Base-by-base conservation (phyloP, 2,797 vertebrate genomes). In the Erithacus rubecula region DNA sequence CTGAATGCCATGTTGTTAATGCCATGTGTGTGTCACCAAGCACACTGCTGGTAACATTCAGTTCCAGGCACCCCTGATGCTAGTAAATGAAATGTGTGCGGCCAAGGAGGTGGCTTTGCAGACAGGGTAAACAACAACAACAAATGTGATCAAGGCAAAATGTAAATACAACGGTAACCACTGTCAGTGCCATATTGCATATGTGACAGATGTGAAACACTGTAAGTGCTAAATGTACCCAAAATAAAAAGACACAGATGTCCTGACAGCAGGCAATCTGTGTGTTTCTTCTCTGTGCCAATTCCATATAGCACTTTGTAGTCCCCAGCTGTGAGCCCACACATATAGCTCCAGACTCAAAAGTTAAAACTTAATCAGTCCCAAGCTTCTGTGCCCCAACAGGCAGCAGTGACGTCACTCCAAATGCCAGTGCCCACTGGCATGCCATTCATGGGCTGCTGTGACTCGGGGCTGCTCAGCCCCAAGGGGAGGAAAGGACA, bases 161-260 rank as follows among this genome's bases (percentile, higher is more conserved):
- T 94, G 93, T 96, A 96, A 96, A 95, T 94, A 90, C 10, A 87
- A 92, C 18, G 37, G 87, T 94, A 95, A 97, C 95, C 94, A 96
- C 90, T 94, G 92, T 95, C 95, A 95, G 72, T 96, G 94, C 90
- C 93, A 95, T 43, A 87, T 49, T 95, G 90, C 92, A 87, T 93
- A 96, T 96, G 95, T 89, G 96, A 96, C 91, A 96, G 93, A 96
- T 97, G 92, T 95, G 96, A 95, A 97, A 94, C 92, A 83, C 93
- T 97, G 0, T 90, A 95, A 97, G 96, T 95, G 95, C 96, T 97
- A 97, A 97, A 97, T 97, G 93, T 97, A 97, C 95, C 95, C 96
- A 95, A 96, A 96, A 94, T 97, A 97, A 96, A 97, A 94, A 91
- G 94, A 96, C 95, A 95, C 97, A 97, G 96, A 97, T 97, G 97